Percentiles rank a stretch among this genome's conserved stretches.
These are phyloP conservation scores for Heterocephalus glaber DNA, from an alignment of 2,113 vertebrate genomes.

Conservation along the genomic window DNA sequence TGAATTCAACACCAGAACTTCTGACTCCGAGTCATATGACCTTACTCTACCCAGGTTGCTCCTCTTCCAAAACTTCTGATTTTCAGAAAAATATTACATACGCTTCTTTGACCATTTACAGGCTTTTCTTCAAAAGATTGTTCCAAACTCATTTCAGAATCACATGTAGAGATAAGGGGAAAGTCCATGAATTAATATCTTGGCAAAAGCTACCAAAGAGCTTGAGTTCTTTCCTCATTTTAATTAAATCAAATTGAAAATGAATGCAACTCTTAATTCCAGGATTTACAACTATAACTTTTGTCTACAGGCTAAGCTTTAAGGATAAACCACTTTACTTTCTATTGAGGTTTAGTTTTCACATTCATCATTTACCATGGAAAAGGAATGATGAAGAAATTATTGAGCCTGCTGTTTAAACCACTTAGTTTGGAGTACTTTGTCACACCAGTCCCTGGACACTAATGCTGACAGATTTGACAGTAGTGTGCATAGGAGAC, in stretches of 20 bases:
- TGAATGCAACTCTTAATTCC: not conserved
- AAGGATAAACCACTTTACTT: not conserved
- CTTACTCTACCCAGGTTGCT: not conserved
- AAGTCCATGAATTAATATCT: not conserved
- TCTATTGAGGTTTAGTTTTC: not conserved
- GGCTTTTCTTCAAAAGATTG: conserved; percentile 9
- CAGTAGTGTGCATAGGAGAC: not conserved
- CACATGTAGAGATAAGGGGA: not conserved
- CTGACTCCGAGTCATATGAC: not conserved
- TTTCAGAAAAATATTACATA: not conserved
- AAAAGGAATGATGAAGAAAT: not conserved
- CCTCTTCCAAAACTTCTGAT: not conserved
- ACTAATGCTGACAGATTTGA: not conserved
- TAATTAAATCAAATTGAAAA: conserved; percentile 55
- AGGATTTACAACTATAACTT: conserved; percentile 4
- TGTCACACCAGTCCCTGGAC: not conserved
- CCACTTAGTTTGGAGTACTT: not conserved
- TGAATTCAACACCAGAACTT: not conserved
- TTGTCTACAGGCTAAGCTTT: not conserved
- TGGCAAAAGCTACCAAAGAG: not conserved
- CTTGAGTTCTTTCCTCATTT: not conserved
- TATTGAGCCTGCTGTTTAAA: not conserved
- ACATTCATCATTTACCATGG: not conserved
- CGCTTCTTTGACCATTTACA: not conserved
- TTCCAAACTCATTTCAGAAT: too few species aligned